Conservation (phyloP, 2,797 vertebrate species). For the Danio tinwini region DNA sequence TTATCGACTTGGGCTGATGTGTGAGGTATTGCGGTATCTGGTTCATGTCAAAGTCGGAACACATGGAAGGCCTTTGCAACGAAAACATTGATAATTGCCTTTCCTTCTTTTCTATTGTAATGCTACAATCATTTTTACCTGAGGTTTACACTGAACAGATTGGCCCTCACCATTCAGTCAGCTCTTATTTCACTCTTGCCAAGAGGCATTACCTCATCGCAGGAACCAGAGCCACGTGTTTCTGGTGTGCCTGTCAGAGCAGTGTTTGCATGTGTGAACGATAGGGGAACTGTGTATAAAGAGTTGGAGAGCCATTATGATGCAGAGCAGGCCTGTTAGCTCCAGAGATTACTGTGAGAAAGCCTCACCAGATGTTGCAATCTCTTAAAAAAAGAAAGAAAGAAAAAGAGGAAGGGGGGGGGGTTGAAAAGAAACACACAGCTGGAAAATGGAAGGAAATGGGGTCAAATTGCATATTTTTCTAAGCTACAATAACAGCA, state of each 20-base stretch:
- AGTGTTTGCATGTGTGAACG: constrained; percentile 35
- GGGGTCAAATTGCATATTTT: constrained; percentile 61
- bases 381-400: constrained; percentile 39
- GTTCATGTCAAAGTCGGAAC: constrained; percentile 6
- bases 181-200: constrained; percentile 34
- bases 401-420: neutral
- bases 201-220: constrained; percentile 61
- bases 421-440: constrained; percentile 38
- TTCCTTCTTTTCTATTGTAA: constrained; percentile 12
- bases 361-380: constrained; percentile 67
- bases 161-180: constrained; percentile 9
- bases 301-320: constrained; percentile 50
- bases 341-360: constrained; percentile 59
- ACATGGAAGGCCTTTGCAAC: neutral
- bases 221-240: constrained; percentile 53
- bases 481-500: constrained; percentile 53
- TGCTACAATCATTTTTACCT: neutral
- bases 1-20: constrained; percentile 13
- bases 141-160: constrained; percentile 23
- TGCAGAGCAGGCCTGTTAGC: constrained; percentile 56
- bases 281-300: constrained; percentile 37
- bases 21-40: constrained; percentile 41
- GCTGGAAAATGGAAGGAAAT: constrained; percentile 53
- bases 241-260: constrained; percentile 47
- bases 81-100: constrained; percentile 1